Conservation (phyloP, 2,797 vertebrate species). For the Gambusia yucatana region DNA sequence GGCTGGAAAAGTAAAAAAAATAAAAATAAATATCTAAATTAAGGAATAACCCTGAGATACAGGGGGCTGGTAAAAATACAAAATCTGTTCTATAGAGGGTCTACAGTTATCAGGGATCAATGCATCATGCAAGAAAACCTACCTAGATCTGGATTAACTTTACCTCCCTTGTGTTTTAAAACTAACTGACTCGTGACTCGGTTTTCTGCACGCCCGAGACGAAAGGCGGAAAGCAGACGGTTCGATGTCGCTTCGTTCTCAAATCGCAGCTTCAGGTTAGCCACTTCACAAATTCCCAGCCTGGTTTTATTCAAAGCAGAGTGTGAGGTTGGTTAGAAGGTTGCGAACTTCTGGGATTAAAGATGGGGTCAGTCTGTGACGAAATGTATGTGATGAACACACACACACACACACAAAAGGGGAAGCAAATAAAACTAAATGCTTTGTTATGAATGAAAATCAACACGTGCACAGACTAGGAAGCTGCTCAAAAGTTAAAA, state of each 20-base stretch:
- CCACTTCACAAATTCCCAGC: conserved; percentile 43
- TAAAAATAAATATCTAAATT: neutral
- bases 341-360: neutral
- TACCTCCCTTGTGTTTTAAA: neutral
- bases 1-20: conserved; percentile 50
- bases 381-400: neutral
- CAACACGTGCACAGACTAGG: neutral
- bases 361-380: neutral
- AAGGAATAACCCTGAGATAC: conserved; percentile 30
- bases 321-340: neutral
- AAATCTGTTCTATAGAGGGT: conserved; percentile 20
- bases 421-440: neutral
- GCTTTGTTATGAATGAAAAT: neutral
- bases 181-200: neutral
- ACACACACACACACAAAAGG: neutral
- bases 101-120: conserved; percentile 46
- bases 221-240: conserved; percentile 10
- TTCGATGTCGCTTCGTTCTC: neutral
- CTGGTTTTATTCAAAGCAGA: rapidly evolving
- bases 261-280: conserved; percentile 10
- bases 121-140: conserved; percentile 67
- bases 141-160: conserved; percentile 21
- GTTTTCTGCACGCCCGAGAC: neutral
- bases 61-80: conserved; percentile 18
- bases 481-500: neutral